Base-by-base conservation (phyloP, 2,797 vertebrate species). In the Bradypus variegatus region DNA sequence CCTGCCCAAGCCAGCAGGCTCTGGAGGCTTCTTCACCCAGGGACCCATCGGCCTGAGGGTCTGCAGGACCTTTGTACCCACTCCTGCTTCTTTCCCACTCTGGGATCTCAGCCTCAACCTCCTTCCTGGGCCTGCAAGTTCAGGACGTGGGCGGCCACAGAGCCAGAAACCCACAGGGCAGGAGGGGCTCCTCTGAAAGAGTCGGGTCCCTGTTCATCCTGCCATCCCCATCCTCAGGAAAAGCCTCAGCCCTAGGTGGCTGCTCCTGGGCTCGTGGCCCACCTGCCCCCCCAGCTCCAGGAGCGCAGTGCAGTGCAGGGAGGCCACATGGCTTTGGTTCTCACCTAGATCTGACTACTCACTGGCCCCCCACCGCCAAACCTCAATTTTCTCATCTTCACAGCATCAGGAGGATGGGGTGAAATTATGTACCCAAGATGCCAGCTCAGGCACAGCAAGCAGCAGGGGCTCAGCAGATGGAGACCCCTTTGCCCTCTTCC, bases 381-480 rank as follows among this genome's bases (percentile, higher is more conserved):
- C 50, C 36, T 65, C 69, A 48, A 25, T 8, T 14, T 78, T 62
- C 31, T 75, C 48, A 38, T 18, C 10, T 4, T 18, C 13, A 64
- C 84, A 45, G 19, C 55, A 58, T 10, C 69, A 15, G 0, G 5
- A 83, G 81, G 33, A 64, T 38, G 21, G 48, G 38, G 38, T 27
- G 31, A 53, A n/a, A 88, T 13, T 23, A 29, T 1, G 5, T 21
- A 64, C 31, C 5, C 4, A 5, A 25, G 60, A 67, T 12, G 12
- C 19, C 5, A 33, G 79, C 72, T 55, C 33, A 31, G 48, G 38
- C 45, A 38, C 3, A 41, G n/a, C 67, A 62, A 3, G 9, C n/a
- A 38, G 0, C 9, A 14, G 2, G 1, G 8, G 62, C 58, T 65
- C 36, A 3, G 5, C 1, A 8, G 27, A 16, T 0, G 21, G 1